Evolutionary conservation across 2,113 vertebrate genomes (phyloP), one percentile per base, ranked within the genome.

Genomic region (Saguinus imperator): DNA sequence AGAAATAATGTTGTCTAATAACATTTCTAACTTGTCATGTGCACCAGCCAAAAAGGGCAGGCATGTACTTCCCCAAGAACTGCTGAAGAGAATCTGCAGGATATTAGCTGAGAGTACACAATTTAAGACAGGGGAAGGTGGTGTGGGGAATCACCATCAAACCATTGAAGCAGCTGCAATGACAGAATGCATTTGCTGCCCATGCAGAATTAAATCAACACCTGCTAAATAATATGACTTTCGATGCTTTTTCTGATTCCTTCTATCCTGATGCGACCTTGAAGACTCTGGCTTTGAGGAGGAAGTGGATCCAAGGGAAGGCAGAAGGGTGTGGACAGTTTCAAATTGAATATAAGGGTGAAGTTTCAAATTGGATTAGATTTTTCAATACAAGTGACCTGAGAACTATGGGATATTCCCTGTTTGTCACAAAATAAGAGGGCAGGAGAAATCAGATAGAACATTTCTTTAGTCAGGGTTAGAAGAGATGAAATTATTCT

Each of bases 401-500:
- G 13, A 77, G 89, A 87, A 18, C 12, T 48, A 35, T 48, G 18
- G 27, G 27, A 57, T 27, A 40, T 8, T 18, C 37, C 5, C 1
- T 68, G 32, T 8, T 57, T 92, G 6, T 75, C n/a, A 84, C 13
- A 86, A 89, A 79, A 70, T 9, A 66, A 79, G 27, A 12, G 37
- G 17, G 20, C 52, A 89, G 83, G n/a, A 86, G 40, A 95, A 91
- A 90, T 68, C 16, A 81, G 11, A 27, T 25, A 73, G 76, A 70
- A 75, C 29, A 48, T 16, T 13, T 79, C 6, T 48, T 32, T 58
- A 52, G 1, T 88, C 27, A 32, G 29, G 40, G 14, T 5, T 72
- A 8, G 43, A 35, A 77, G 37, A 89, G 68, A 86, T 68, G 16
- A 93, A 90, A 58, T 83, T 83, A 70, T 29, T 94, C 50, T 45